A percentile compares a stretch with the other conserved stretches of the same genome.
Evolutionary conservation across 2,888 invertebrate species (phyloP).

Genomic region (Acrobeloides nanus): DNA sequence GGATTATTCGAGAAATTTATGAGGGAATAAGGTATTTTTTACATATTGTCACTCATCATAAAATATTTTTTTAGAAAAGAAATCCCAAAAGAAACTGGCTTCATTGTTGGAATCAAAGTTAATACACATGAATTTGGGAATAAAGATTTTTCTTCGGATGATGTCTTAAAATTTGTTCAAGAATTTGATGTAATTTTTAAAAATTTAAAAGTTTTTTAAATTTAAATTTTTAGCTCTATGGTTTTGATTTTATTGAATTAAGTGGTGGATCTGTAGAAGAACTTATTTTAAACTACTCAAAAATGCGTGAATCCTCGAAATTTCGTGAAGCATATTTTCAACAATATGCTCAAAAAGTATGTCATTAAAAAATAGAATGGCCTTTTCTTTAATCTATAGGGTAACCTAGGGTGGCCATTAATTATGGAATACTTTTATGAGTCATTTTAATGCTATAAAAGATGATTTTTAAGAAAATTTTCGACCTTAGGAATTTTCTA

Average conservation of each 20-base stretch:
- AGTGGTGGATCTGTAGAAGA: constrained; percentile 36
- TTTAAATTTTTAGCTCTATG: constrained; percentile 21
- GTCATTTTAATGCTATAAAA: too few relatives aligned
- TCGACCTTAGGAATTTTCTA: too few relatives aligned
- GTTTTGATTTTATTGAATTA: constrained; percentile 41
- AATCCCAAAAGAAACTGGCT: constrained; percentile 27
- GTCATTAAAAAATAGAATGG: too few relatives aligned
- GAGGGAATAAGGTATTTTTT: constrained; percentile 34
- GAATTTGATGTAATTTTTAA: too few relatives aligned
- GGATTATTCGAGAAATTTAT: constrained; percentile 34
- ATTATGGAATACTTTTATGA: too few relatives aligned
- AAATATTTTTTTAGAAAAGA: constrained; percentile 23
- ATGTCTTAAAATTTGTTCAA: too few relatives aligned
- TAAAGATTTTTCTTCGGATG: too few relatives aligned
- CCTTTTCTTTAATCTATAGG: too few relatives aligned
- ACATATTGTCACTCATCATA: too few relatives aligned
- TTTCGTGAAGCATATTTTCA: constrained; percentile 38
- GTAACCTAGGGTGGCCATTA: too few relatives aligned
- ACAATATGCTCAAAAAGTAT: constrained; percentile 32
- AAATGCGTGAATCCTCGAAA: constrained; percentile 35
- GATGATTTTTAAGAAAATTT: too few relatives aligned
- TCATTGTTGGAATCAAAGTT: constrained; percentile 34
- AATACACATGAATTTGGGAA: constrained; percentile 43
- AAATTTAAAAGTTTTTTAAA: too few relatives aligned
- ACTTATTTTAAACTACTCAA: constrained; percentile 11